phyloP scores from a whole-genome alignment of 2,888 invertebrate genomes.

The Blastobasis lacticolella region DNA sequence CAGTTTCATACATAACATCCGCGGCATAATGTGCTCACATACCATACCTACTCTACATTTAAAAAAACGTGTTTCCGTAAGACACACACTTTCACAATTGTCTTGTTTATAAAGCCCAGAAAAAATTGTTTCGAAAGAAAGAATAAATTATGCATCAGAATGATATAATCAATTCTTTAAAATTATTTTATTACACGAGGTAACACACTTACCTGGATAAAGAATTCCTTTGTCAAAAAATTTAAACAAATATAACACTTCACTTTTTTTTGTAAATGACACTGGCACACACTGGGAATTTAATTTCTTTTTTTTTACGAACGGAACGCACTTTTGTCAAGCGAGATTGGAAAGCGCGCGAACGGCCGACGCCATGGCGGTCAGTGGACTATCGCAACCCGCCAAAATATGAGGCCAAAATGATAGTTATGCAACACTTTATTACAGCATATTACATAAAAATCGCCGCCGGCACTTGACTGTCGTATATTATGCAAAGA shows the following conservation, averaged over 20 bases:
- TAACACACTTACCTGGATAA: too few species aligned
- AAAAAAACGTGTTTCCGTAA: constrained; percentile 5
- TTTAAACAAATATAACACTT: constrained; percentile 17
- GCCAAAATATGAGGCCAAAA: constrained; percentile 66
- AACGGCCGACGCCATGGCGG: constrained; percentile 44
- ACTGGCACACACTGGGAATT: too few species aligned
- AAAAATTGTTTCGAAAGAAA: constrained; percentile 23
- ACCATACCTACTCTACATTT: background rate
- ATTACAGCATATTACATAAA: constrained; percentile 68
- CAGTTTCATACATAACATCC: constrained; percentile 9
- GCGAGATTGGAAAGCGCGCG: constrained; percentile 44
- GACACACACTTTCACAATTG: constrained; percentile 28
- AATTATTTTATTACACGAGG: too few species aligned
- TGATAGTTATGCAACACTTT: constrained; percentile 53
- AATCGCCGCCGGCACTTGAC: constrained; percentile 49
- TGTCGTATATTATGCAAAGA: constrained; percentile 45
- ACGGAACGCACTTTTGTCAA: constrained; percentile 8
- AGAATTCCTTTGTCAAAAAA: too few species aligned
- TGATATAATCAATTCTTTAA: constrained; percentile 21
- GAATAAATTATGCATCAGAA: constrained; percentile 4
- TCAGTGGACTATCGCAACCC: constrained; percentile 48
- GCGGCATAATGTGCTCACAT: background rate
- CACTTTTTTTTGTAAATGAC: constrained; percentile 8
- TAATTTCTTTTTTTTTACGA: background rate
- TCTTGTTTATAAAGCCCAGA: constrained; percentile 30